A percentile compares a stretch with the other conserved stretches of the same genome.
phyloP scores from a whole-genome alignment of 2,113 vertebrate genomes.

The human region GRCh38 chr1:235472001-235472500 shows the following conservation, averaged over 20 bases:
- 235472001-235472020: neutral
- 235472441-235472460: neutral
- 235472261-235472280: neutral
- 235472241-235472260: neutral
- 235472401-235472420: neutral
- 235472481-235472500: neutral
- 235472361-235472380: neutral
- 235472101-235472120: neutral
- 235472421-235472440: neutral
- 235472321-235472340: neutral
- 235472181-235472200: neutral
- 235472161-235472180: neutral
- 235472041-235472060: neutral
- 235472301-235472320: neutral
- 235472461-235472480: neutral
- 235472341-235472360: neutral
- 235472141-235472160: neutral
- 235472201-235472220: neutral
- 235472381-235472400: neutral
- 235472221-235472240: neutral
- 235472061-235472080: neutral
- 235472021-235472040: neutral
- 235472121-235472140: neutral
- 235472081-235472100: neutral
- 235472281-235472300: neutral